Conservation (phyloP, 2,888 invertebrate species). For the Aphodius granarius region DNA sequence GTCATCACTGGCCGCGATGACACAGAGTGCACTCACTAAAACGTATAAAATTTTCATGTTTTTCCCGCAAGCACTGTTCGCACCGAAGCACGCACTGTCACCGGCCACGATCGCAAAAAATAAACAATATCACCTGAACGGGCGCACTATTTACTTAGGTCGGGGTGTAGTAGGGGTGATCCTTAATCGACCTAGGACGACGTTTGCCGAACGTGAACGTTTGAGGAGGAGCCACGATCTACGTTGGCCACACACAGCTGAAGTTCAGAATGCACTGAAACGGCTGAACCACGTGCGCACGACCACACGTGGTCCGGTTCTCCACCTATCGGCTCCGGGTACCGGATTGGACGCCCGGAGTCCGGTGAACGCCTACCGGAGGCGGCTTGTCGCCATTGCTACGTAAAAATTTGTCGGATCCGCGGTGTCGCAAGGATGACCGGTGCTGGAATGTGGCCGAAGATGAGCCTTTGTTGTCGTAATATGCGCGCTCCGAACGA, state of each 20-base stretch:
- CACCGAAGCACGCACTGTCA: constrained; percentile 38
- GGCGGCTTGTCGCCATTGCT: constrained; percentile 44
- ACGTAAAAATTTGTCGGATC: constrained; percentile 38
- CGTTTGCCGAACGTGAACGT: constrained; percentile 40
- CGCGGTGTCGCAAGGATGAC: constrained; percentile 27
- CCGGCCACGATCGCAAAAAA: constrained; percentile 50
- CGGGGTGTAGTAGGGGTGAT: constrained; percentile 49
- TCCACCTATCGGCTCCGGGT: constrained; percentile 35
- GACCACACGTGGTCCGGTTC: constrained; percentile 46
- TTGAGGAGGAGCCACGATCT: constrained; percentile 44
- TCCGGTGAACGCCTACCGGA: constrained; percentile 18
- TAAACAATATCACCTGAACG: constrained; percentile 53
- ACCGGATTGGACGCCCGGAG: constrained; percentile 12
- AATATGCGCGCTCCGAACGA: constrained; percentile 7
- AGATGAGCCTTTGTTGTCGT: constrained; percentile 15
- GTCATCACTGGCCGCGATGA: constrained; percentile 42
- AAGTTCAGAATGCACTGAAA: constrained; percentile 49
- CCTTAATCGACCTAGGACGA: constrained; percentile 44
- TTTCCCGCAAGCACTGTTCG: constrained; percentile 29
- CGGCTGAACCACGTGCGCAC: constrained; percentile 50
- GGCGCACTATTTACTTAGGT: constrained; percentile 49
- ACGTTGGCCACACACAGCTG: constrained; percentile 51
- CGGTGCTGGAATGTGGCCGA: constrained; percentile 19
- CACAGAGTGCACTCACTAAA: constrained; percentile 38
- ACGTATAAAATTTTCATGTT: constrained; percentile 39